phyloP scores from a whole-genome alignment of 2,888 invertebrate species.

The Chorisops tibialis region DNA sequence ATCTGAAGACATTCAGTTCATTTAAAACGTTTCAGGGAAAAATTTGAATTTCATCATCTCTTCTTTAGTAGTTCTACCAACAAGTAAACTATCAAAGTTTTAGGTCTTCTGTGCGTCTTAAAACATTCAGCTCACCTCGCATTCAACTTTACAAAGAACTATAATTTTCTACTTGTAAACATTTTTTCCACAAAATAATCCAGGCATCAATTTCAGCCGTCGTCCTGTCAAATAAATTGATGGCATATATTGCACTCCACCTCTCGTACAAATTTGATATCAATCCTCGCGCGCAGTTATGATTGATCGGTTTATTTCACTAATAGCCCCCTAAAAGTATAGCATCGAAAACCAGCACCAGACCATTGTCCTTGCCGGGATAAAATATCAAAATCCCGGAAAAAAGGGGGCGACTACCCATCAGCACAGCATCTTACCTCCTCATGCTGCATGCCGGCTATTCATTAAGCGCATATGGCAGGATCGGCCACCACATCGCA shows the following conservation, averaged over 20 bases:
- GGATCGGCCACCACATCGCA: slow-evolving; percentile 8
- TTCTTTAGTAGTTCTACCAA: too few relatives aligned
- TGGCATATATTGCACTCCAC: background rate
- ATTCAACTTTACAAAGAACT: too few relatives aligned
- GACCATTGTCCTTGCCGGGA: slow-evolving; percentile 14
- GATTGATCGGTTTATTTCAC: slow-evolving; percentile 21
- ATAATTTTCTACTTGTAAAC: too few relatives aligned
- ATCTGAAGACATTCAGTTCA: too few relatives aligned
- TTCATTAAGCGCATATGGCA: slow-evolving; percentile 27
- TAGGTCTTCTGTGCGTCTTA: too few relatives aligned
- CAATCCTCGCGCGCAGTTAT: slow-evolving; percentile 14
- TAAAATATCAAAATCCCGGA: slow-evolving; percentile 12
- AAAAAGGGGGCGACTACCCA: slow-evolving; percentile 15
- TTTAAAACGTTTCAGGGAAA: too few relatives aligned
- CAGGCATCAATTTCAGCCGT: slow-evolving; percentile 8
- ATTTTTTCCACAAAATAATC: too few relatives aligned
- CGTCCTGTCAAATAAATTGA: too few relatives aligned
- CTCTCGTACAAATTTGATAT: slow-evolving; percentile 1
- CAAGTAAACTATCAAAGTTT: too few relatives aligned
- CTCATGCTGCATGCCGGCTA: background rate
- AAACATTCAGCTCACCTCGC: too few relatives aligned
- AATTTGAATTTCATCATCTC: too few relatives aligned
- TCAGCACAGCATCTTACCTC: background rate
- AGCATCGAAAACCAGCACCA: background rate
- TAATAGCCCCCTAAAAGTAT: slow-evolving; percentile 17